Evolutionary conservation across 1,140 invertebrate species (phyloP).

Genomic region (Sycophila sp.): DNA sequence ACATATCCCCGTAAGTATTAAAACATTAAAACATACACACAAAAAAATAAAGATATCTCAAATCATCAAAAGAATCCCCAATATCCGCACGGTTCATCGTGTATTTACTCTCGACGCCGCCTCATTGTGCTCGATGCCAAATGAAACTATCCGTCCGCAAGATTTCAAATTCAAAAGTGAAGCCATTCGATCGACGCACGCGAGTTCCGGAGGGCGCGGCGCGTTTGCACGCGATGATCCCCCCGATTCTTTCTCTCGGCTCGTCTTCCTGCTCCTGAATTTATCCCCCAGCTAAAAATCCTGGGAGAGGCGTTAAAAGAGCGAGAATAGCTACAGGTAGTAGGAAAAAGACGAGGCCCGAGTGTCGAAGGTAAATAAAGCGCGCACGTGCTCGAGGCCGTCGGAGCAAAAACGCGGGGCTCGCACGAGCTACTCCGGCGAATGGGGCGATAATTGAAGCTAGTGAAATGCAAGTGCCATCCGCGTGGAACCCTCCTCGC

Average conservation of each 20-base stretch:
- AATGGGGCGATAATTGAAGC: slow-evolving; percentile 25
- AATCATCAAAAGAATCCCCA: no score
- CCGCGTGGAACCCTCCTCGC: not conserved
- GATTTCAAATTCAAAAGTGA: not conserved
- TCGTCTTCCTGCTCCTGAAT: not conserved
- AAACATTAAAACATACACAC: no score
- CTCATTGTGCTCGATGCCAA: not conserved
- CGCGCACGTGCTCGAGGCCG: not conserved
- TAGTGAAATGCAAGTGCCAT: slow-evolving; percentile 29
- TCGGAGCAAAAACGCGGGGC: not conserved
- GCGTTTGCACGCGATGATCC: no score
- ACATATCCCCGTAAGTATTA: no score
- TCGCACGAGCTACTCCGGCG: not conserved
- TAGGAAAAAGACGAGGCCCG: no score
- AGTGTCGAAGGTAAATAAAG: not conserved
- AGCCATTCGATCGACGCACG: no score
- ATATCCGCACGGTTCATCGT: no score
- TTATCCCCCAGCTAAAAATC: no score
- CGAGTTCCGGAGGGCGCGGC: no score
- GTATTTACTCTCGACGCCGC: not conserved
- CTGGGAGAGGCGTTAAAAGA: not conserved
- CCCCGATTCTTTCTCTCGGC: not conserved
- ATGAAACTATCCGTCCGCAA: not conserved
- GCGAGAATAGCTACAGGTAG: not conserved
- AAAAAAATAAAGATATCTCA: no score